These are phyloP conservation scores for Taurulus bubalis DNA, from an alignment of 2,113 vertebrate genomes.

Conservation along the genomic window DNA sequence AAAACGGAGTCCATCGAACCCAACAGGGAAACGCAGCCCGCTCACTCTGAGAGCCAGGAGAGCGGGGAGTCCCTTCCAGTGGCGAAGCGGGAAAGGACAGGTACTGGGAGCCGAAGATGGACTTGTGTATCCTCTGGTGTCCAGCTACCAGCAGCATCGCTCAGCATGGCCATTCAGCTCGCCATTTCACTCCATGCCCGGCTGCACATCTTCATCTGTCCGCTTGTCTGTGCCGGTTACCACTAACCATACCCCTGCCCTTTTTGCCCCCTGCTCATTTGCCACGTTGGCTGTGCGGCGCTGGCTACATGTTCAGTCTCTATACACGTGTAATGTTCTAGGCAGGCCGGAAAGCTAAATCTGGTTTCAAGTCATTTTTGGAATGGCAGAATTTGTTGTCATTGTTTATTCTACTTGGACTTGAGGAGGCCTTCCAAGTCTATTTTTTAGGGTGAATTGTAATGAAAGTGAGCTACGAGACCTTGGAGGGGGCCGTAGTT, in stretches of 20 bases:
- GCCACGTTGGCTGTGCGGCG: background rate
- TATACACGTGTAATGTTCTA: background rate
- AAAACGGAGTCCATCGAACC: constrained; percentile 45
- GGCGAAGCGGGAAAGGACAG: constrained; percentile 80
- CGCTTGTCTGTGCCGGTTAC: background rate
- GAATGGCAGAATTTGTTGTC: background rate
- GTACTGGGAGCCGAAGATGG: constrained; percentile 73
- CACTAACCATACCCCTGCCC: background rate
- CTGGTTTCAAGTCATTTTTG: background rate
- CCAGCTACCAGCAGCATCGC: background rate
- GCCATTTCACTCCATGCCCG: constrained; percentile 5
- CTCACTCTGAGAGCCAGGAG: constrained; percentile 41
- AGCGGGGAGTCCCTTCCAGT: constrained; percentile 17
- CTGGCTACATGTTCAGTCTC: background rate
- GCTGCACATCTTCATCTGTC: constrained; percentile 24
- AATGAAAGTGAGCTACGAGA: background rate
- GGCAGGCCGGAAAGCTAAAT: background rate
- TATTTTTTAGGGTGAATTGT: background rate
- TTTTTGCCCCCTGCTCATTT: background rate
- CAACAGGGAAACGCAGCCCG: constrained; percentile 49
- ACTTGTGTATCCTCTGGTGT: background rate
- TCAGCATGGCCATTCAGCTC: background rate
- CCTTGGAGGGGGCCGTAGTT: background rate
- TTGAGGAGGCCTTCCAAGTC: background rate
- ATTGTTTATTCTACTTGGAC: background rate